These are phyloP conservation scores for Cheilosia vulpina DNA, from an alignment of 2,888 invertebrate genomes.

Conservation along the genomic window DNA sequence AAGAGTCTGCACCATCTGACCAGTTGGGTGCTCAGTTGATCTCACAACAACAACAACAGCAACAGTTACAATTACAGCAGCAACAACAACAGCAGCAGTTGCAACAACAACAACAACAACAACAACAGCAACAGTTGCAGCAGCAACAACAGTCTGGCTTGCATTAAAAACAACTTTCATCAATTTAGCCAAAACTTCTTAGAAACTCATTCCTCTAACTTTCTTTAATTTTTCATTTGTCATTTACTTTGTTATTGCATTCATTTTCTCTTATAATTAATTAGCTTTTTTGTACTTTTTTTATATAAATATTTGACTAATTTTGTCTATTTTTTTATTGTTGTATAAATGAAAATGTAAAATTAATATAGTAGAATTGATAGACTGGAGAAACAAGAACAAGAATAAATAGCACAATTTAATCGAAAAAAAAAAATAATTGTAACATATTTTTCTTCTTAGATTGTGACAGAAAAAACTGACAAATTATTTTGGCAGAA, in stretches of 20 bases:
- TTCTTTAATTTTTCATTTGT: conserved; percentile 14
- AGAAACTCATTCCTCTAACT: conserved; percentile 20
- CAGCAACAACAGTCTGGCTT: conserved; percentile 63
- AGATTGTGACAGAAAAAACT: too few species aligned
- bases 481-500: too few species aligned
- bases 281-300: conserved; percentile 63
- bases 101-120: conserved; percentile 37
- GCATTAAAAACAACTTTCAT: conserved; percentile 49
- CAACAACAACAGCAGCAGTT: conserved; percentile 23
- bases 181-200: conserved; percentile 34
- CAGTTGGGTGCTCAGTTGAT: conserved; percentile 70
- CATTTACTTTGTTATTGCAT: conserved; percentile 54
- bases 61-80: conserved; percentile 6
- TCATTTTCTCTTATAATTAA: conserved; percentile 69
- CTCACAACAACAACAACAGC: conserved; percentile 58
- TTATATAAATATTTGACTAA: conserved; percentile 51
- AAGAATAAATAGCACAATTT: conserved; percentile 69
- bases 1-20: conserved; percentile 67
- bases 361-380: conserved; percentile 58
- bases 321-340: conserved; percentile 7
- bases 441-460: background rate
- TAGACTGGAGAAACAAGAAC: conserved; percentile 71
- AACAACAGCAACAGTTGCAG: conserved; percentile 48
- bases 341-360: conserved; percentile 36
- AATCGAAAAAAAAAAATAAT: conserved; percentile 16